Percentiles rank a stretch among this genome's conserved stretches.
These are phyloP conservation scores for Apamea monoglypha DNA, from an alignment of 2,888 invertebrate species.

Conservation along the genomic window DNA sequence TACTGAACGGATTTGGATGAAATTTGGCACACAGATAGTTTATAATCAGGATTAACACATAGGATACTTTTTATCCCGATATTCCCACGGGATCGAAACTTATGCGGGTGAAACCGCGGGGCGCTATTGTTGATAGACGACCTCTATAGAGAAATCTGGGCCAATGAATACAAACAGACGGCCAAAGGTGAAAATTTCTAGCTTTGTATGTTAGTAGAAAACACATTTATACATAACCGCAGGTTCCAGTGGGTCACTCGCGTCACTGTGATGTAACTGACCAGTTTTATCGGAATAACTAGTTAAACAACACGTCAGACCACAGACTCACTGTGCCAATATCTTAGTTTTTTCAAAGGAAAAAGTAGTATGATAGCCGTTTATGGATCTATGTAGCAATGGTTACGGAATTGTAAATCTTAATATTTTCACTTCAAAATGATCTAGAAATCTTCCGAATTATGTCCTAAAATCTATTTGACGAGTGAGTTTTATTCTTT, in stretches of 20 bases:
- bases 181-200: constrained; percentile 18
- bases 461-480: background rate
- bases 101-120: no score
- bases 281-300: constrained; percentile 43
- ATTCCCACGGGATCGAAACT: no score
- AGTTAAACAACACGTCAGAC: constrained; percentile 24
- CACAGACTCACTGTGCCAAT: constrained; percentile 18
- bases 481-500: background rate
- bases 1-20: no score
- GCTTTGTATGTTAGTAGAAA: constrained; percentile 53
- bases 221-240: constrained; percentile 42
- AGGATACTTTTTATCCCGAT: no score
- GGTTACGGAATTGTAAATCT: background rate
- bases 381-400: background rate
- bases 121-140: constrained; percentile 1
- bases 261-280: constrained; percentile 51
- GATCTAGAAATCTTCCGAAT: background rate
- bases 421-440: background rate
- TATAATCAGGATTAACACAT: no score
- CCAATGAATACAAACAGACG: constrained; percentile 32
- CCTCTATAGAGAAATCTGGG: constrained; percentile 40
- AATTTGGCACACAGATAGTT: no score
- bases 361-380: background rate
- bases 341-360: constrained; percentile 18
- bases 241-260: constrained; percentile 48